phyloP scores from a whole-genome alignment of 2,113 vertebrate species.

The Labeo rohita region DNA sequence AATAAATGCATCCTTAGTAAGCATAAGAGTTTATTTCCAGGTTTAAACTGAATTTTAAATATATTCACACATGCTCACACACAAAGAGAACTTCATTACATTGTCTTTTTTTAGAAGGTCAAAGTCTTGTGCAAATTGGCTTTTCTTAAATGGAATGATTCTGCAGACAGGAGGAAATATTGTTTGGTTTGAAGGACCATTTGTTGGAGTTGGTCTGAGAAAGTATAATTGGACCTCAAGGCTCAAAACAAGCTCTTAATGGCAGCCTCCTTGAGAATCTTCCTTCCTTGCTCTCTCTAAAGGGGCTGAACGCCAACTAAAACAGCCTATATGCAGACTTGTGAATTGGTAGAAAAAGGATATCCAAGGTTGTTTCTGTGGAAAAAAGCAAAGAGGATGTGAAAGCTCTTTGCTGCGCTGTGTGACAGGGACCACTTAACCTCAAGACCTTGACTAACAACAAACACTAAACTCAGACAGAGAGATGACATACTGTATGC shows the following conservation, averaged over 20 bases:
- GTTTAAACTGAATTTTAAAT: neutral
- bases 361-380: slow-evolving; percentile 2
- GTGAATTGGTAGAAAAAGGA: neutral
- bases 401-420: neutral
- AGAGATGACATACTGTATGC: slow-evolving; percentile 14
- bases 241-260: slow-evolving; percentile 3
- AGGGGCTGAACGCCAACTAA: neutral
- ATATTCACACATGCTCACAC: neutral
- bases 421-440: slow-evolving; percentile 26
- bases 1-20: neutral
- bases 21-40: neutral
- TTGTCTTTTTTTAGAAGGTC: slow-evolving; percentile 3
- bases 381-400: slow-evolving; percentile 5
- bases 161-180: neutral
- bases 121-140: neutral
- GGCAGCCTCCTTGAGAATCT: slow-evolving; percentile 20
- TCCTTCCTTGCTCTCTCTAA: neutral
- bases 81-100: neutral
- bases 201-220: neutral
- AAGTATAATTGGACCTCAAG: slow-evolving; percentile 7
- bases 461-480: slow-evolving; percentile 4
- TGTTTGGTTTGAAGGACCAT: neutral
- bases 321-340: neutral
- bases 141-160: neutral
- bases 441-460: slow-evolving; percentile 12